Base-by-base conservation (phyloP, 2,797 vertebrate genomes). In the Poecilia velifera region DNA sequence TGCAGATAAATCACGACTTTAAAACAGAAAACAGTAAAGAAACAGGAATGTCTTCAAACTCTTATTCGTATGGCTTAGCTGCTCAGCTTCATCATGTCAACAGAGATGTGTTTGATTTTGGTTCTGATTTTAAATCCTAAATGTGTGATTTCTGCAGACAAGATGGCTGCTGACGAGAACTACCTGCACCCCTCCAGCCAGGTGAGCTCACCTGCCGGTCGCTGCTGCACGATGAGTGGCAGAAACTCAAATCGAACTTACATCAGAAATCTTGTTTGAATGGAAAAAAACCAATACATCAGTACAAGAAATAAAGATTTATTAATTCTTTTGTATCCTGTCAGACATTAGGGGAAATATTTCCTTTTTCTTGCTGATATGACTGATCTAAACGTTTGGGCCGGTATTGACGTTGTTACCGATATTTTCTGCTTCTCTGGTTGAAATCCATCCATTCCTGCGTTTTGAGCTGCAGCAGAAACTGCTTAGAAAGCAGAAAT, bases 141-240 rank as follows among this genome's bases (percentile, higher is more conserved):
- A 20, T 25, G 66, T 76, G 36, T 76, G 46, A 51, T n/a, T 14
- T 59, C 46, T 72, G 41, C 76, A 78, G 76, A 72, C 84, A 80
- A 14, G 59, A 94, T 94, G 94, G 93, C 94, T 34, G 92, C 77
- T 78, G 93, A 94, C 1, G 94, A 94, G 59, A 86, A 77, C 74
- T 93, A 90, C 88, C 84, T 93, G 18, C 85, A 89, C 2, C 0
- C 75, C 0, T n/a, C 82, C 64, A 84, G 49, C 78, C 93, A 88
- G 93, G 93, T 94, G 80, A 87, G 39, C 71, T 82, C 76, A 51
- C 62, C 68, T 87, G 70, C 13, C 4, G 51, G 6, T 41, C 9
- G 16, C 4, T 25, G 41, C 16, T 36, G 16, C 62, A 36, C 18
- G 1, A 39, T 22, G 7, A 53, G 20, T 22, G 1, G 20, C 64